phyloP scores from a whole-genome alignment of 2,797 vertebrate species.

The Petrocephalus schoutedeni region DNA sequence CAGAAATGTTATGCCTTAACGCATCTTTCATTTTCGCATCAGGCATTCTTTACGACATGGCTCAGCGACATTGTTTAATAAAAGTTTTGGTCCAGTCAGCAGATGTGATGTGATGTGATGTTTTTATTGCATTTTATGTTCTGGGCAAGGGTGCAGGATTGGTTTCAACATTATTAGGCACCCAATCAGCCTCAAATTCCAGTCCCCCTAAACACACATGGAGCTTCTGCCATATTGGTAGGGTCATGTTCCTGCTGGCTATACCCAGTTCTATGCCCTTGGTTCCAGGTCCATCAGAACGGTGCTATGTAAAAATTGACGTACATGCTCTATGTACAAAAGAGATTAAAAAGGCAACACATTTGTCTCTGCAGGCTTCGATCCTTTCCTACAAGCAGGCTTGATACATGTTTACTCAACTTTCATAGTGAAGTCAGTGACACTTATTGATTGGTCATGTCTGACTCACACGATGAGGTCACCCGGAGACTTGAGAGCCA shows the following conservation, averaged over 20 bases:
- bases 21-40: neutral
- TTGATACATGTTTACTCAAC: neutral
- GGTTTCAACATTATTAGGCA: neutral
- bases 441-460: slow-evolving; percentile 4
- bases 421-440: neutral
- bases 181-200: neutral
- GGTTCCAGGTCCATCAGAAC: neutral
- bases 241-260: neutral
- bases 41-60: neutral
- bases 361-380: neutral
- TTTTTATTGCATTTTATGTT: neutral
- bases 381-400: neutral
- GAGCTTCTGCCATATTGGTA: neutral
- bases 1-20: neutral
- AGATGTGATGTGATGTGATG: neutral
- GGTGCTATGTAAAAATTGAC: neutral
- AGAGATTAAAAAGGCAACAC: neutral
- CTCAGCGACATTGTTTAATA: neutral
- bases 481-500: neutral
- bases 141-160: neutral
- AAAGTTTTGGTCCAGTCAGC: neutral
- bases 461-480: slow-evolving; percentile 15
- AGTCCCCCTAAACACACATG: neutral
- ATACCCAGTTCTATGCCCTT: neutral
- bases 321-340: neutral